Evolutionary conservation across 92 coral and sea anemone species (phyloP).

Genomic region (Phymanthus crucifer): DNA sequence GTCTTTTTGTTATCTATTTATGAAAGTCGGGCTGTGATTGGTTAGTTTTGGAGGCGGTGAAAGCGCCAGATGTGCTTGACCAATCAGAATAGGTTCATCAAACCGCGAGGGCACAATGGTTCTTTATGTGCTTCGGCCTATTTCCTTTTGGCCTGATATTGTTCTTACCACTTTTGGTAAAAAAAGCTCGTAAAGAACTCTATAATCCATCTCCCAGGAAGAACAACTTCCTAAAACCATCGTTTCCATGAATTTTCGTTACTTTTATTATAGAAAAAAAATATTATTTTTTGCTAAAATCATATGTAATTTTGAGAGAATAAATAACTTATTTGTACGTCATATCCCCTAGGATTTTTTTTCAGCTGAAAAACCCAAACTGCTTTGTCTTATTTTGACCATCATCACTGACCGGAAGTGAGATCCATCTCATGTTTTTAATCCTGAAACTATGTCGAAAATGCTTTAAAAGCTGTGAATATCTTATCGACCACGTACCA

Average conservation of each 20-base stretch:
- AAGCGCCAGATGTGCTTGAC: slow-evolving; percentile 65
- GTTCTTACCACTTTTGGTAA: neutral
- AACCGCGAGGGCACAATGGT: neutral
- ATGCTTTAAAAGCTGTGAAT: neutral
- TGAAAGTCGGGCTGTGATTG: slow-evolving; percentile 44
- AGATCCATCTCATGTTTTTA: neutral
- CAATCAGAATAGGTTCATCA: slow-evolving; percentile 22
- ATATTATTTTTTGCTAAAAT: neutral
- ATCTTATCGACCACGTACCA: neutral
- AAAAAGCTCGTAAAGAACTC: neutral
- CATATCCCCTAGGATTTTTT: slow-evolving; percentile 5
- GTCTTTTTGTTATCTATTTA: slow-evolving; percentile 31
- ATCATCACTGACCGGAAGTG: neutral
- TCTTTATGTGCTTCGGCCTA: slow-evolving; percentile 40
- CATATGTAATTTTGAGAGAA: neutral
- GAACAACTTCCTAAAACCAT: neutral
- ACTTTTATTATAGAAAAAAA: neutral
- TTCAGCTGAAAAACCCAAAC: neutral
- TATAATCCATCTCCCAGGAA: neutral
- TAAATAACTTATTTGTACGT: slow-evolving; percentile 21
- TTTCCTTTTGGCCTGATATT: slow-evolving; percentile 37
- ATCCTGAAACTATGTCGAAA: neutral
- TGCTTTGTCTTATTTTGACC: slow-evolving; percentile 8
- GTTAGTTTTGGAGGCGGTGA: slow-evolving; percentile 28
- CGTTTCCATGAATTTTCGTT: neutral